These are phyloP conservation scores for Pomacea canaliculata DNA, from an alignment of 2,888 invertebrate genomes.

Conservation along the genomic window DNA sequence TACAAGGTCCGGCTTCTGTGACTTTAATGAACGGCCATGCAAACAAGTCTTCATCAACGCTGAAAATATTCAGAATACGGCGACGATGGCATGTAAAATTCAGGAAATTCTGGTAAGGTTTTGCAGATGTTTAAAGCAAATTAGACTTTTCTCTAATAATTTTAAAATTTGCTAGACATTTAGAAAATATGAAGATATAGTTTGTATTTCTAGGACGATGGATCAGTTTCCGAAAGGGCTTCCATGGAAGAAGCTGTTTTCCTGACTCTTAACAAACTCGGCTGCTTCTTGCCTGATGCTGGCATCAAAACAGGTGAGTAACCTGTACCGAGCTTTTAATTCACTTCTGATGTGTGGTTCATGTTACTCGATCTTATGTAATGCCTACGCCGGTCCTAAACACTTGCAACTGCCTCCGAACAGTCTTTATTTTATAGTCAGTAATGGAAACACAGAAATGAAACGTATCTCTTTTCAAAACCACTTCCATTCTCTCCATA, in stretches of 20 bases:
- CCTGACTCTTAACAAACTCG: not conserved
- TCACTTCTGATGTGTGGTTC: too few species aligned
- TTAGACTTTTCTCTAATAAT: not conserved
- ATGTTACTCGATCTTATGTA: too few species aligned
- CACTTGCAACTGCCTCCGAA: too few species aligned
- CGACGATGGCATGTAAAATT: constrained; percentile 13
- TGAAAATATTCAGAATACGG: constrained; percentile 10
- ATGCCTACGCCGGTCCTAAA: too few species aligned
- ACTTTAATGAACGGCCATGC: constrained; percentile 16
- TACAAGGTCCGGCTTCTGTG: constrained; percentile 14
- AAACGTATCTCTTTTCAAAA: too few species aligned
- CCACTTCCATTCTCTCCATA: too few species aligned
- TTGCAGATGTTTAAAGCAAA: not conserved
- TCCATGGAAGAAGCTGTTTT: not conserved
- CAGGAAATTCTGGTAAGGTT: constrained; percentile 16
- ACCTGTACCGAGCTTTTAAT: too few species aligned
- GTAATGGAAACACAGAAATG: too few species aligned
- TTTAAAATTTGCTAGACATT: too few species aligned
- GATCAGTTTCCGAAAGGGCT: not conserved
- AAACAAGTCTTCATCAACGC: constrained; percentile 3
- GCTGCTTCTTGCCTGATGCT: not conserved
- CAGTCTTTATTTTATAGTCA: too few species aligned
- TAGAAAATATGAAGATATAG: too few species aligned
- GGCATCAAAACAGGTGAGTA: not conserved
- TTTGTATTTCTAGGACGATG: too few species aligned